Evolutionary conservation across 2,797 vertebrate species (phyloP), one percentile per base, ranked within the genome.

Genomic region (Chaetophractus vellerosus): DNA sequence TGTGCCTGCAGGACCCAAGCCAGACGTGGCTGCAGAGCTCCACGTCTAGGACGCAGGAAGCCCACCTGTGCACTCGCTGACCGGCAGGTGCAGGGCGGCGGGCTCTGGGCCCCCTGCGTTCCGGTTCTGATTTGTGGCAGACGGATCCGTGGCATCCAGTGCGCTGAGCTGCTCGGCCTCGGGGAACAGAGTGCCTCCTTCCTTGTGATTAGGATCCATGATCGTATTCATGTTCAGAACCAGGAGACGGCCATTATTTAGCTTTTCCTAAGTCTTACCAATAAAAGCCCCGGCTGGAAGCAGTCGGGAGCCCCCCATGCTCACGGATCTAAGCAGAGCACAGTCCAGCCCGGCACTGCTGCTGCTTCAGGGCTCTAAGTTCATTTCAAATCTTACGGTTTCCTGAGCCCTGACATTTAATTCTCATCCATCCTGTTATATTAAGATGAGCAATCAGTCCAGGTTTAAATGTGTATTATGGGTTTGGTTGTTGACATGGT

Each of bases 211-310:
- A 10, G 9, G 10, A 18, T 45, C 69, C 41, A n/a, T 41, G 48
- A 9, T 59, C 26, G 9, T 64, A 41, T 23, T 92, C 41, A 64
- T 38, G 41, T 26, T 66, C 41, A 14, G 45, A 82, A 57, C 61
- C 78, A 72, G 26, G 11, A 96, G 83, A 61, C 36, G 21, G 48
- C 59, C 55, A 81, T 57, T 64, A 64, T 72, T 92, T 78, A 68
- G 61, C 38, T n/a, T 76, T 72, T 31, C 66, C 9, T 74, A 61
- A 82, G 31, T 88, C 91, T 68, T 74, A 24, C 18, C 6, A 48
- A 50, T 5, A 66, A n/a, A 38, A 36, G 45, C 18, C 55, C 83
- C 11, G 38, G 76, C 85, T 81, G 55, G 88, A 31, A 88, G 50
- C 41, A 50, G 36, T 38, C 55, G 83, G 76, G 28, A 93, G 36